Base-by-base conservation (phyloP, 2,113 vertebrate genomes). In the Xiphophorus hellerii region DNA sequence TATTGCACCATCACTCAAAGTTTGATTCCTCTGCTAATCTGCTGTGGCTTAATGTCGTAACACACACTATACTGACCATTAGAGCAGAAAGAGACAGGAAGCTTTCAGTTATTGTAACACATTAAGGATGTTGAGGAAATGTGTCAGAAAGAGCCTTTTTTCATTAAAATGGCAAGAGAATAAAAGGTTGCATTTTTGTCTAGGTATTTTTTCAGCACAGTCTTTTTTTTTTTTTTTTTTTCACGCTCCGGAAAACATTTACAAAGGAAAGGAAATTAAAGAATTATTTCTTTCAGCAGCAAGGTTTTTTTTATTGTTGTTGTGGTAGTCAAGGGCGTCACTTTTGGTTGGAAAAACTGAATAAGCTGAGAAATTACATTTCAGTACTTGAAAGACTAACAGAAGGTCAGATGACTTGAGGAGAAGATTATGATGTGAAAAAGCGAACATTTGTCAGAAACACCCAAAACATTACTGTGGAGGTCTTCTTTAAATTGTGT, bases 71-170 rank as follows among this genome's bases (percentile, higher is more conserved):
- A 58, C 35, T 66, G 62, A 60, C 65, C 66, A 70, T 71, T 76
- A 77, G 42, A 44, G 35, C 22, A 66, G n/a, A n/a, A 27, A 66
- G 15, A 48, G 64, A 44, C 20, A 66, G 76, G 80, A 77, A 72
- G 83, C 74, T 72, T 72, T 82, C 51, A 66, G 63, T 54, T n/a
- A 22, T 17, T 1, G 31, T 63, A 54, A 62, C 64, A 71, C 74
- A 80, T 82, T 70, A 69, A 66, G 31, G 28, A 20, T 48, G 25
- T 70, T 0, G 14, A 79, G 64, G 60, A 78, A 72, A 77, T 66
- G 68, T 61, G 7, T 74, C 74, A 74, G 4, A 29, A 63, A 35
- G 78, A 81, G 48, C 68, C 37, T 48, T 71, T 74, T 77, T 48
- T 37, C 28, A 58, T 62, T 54, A 73, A 76, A 74, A 12, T 0